Evolutionary conservation across 2,113 vertebrate genomes (phyloP).

Genomic region (Zootoca vivipara): DNA sequence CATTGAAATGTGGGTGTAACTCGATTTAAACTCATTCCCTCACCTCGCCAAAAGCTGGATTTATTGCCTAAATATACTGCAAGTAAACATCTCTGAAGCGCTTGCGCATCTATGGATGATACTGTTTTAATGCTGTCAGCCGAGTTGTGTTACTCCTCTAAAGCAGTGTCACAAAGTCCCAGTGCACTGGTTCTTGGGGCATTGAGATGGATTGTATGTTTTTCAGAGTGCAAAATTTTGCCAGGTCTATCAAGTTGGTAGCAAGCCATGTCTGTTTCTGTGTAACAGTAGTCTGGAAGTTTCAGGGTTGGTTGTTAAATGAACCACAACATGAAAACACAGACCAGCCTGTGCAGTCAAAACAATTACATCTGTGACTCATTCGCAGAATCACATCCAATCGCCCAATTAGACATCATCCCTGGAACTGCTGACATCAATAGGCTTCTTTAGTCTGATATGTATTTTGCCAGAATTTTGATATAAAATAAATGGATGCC

Average conservation of each 20-base stretch:
- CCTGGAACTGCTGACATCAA: not conserved
- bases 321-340: slow-evolving; percentile 24
- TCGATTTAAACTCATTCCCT: not conserved
- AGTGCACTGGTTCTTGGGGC: not conserved
- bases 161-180: not conserved
- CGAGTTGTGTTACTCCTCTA: not conserved
- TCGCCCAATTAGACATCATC: slow-evolving; percentile 14
- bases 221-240: not conserved
- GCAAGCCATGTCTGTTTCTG: not conserved
- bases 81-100: not conserved
- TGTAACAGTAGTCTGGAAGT: not conserved
- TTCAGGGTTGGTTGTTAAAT: slow-evolving; percentile 9
- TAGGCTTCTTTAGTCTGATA: slow-evolving; percentile 3
- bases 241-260: not conserved
- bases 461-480: slow-evolving; percentile 3
- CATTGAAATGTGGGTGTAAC: not conserved
- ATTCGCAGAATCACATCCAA: slow-evolving; percentile 26
- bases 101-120: not conserved
- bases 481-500: not conserved
- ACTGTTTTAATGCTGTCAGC: not conserved
- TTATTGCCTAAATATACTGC: not conserved
- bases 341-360: slow-evolving; percentile 16
- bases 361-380: slow-evolving; percentile 25
- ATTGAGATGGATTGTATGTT: not conserved
- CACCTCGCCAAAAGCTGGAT: not conserved